phyloP scores from a whole-genome alignment of 1,140 invertebrate genomes.

The Lepidurus couesii region DNA sequence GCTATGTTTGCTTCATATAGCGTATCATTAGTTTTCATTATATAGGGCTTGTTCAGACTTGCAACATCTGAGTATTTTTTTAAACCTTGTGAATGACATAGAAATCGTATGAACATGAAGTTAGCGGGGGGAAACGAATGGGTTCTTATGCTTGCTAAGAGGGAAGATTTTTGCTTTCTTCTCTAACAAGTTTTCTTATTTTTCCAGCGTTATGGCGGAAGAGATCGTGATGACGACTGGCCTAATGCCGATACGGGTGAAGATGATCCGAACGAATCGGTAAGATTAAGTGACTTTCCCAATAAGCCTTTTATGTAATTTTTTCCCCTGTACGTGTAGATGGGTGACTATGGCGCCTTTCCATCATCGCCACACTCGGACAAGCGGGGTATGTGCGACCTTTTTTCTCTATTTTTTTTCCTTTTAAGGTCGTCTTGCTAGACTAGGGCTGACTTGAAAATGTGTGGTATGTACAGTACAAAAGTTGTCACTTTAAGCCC shows the following conservation, averaged over 20 bases:
- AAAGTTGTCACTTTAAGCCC: too few species aligned
- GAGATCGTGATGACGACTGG: slow-evolving; percentile 33
- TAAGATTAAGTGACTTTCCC: not conserved
- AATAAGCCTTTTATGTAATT: not conserved
- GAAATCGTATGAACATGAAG: too few species aligned
- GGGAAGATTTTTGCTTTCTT: not conserved
- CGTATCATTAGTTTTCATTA: too few species aligned
- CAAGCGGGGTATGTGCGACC: slow-evolving; percentile 30
- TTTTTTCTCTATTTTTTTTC: not conserved
- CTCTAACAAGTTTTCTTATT: not conserved
- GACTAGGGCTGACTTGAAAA: too few species aligned
- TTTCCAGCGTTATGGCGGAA: slow-evolving; percentile 24
- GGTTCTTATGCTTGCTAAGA: not conserved
- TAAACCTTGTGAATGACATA: too few species aligned
- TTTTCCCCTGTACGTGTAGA: not conserved
- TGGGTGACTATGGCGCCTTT: slow-evolving; percentile 30
- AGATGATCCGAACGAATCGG: slow-evolving; percentile 31
- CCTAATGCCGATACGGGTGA: slow-evolving; percentile 25
- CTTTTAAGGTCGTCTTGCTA: not conserved
- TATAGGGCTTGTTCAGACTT: too few species aligned
- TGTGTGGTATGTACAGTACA: too few species aligned
- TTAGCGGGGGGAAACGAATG: too few species aligned
- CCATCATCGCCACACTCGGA: slow-evolving; percentile 29
- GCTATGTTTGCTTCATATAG: too few species aligned
- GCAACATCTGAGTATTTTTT: too few species aligned